Percentiles rank a stretch among this genome's conserved stretches.
phyloP scores from a whole-genome alignment of 2,113 vertebrate species.

The Thalassarche chlororhynchos region DNA sequence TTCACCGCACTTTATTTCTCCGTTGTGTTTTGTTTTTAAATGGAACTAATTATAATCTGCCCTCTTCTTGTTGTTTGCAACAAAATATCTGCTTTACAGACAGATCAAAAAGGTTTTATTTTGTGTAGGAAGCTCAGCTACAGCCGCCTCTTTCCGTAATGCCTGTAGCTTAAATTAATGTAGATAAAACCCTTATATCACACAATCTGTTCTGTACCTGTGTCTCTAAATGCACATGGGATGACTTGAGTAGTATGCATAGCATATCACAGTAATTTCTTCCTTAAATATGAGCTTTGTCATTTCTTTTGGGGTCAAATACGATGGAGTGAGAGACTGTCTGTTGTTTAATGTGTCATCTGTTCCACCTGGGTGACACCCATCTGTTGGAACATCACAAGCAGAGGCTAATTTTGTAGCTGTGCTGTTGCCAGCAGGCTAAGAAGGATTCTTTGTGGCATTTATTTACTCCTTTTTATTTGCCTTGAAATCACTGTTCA shows the following conservation, averaged over 20 bases:
- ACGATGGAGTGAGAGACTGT: neutral
- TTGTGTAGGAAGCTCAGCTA: neutral
- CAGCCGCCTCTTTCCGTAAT: neutral
- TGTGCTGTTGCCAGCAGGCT: neutral
- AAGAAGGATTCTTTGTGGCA: conserved; percentile 18
- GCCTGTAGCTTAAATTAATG: neutral
- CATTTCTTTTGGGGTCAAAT: neutral
- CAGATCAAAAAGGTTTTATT: neutral
- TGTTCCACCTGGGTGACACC: conserved; percentile 50
- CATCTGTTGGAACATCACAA: neutral
- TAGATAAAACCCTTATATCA: neutral
- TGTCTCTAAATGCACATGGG: neutral
- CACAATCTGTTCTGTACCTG: neutral
- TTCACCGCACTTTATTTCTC: neutral
- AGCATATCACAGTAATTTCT: neutral
- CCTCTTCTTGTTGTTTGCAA: neutral
- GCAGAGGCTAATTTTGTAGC: conserved; percentile 23
- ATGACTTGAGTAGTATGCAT: neutral
- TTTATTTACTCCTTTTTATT: neutral
- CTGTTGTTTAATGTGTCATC: conserved; percentile 44
- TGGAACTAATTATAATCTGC: neutral
- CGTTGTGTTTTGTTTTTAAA: neutral
- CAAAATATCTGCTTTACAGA: neutral
- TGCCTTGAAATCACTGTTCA: neutral
- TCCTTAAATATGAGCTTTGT: conserved; percentile 2